A percentile compares a stretch with the other conserved stretches of the same genome.
These are phyloP conservation scores for Andrena bicolor DNA, from an alignment of 2,888 invertebrate genomes.

Conservation along the genomic window DNA sequence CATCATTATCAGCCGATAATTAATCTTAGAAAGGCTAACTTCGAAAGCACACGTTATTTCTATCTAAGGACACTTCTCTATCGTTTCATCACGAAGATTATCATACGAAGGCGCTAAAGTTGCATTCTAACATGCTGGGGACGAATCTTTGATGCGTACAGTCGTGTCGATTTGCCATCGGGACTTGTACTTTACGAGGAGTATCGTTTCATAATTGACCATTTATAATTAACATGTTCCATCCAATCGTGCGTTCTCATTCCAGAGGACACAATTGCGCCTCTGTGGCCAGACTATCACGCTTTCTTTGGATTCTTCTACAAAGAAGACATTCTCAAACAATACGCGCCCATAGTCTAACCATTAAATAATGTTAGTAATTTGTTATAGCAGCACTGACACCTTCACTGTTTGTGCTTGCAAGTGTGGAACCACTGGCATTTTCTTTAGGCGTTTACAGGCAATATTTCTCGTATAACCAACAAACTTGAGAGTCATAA, in stretches of 20 bases:
- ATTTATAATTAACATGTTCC: not conserved
- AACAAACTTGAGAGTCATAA: not conserved
- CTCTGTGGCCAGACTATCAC: not conserved
- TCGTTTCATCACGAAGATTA: slow-evolving; percentile 44
- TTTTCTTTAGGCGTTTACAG: not conserved
- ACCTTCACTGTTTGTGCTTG: too few relatives aligned
- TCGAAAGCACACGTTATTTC: slow-evolving; percentile 77
- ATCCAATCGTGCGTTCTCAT: slow-evolving; percentile 14
- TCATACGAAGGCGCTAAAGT: slow-evolving; percentile 33
- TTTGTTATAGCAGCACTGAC: too few relatives aligned
- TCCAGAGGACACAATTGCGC: not conserved
- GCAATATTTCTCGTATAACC: too few relatives aligned
- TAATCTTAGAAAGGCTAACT: slow-evolving; percentile 72
- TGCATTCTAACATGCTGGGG: slow-evolving; percentile 13
- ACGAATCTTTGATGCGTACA: slow-evolving; percentile 15
- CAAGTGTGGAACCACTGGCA: too few relatives aligned
- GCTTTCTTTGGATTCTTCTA: not conserved
- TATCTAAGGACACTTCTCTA: slow-evolving; percentile 81
- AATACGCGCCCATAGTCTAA: not conserved
- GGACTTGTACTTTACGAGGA: slow-evolving; percentile 19
- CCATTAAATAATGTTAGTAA: too few relatives aligned
- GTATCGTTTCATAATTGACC: slow-evolving; percentile 37
- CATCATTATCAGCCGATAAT: slow-evolving; percentile 11
- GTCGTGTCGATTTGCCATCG: slow-evolving; percentile 3
- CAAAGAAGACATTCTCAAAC: not conserved